Percentiles rank a stretch among this genome's conserved stretches.
Evolutionary conservation across 1,140 invertebrate species (phyloP).

Genomic region (Drosophila simulans): DNA sequence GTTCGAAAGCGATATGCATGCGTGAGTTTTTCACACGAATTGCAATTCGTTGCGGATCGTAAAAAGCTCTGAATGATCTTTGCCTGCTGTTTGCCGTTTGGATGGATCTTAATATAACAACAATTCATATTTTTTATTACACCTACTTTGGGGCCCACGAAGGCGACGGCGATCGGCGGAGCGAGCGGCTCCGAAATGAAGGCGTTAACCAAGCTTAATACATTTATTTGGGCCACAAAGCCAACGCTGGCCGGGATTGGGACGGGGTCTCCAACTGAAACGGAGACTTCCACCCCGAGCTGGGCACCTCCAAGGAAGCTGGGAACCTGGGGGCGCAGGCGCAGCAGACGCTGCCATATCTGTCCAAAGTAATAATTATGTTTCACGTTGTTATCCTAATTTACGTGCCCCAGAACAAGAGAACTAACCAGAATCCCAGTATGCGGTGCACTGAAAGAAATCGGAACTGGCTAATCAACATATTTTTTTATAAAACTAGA

Average conservation of each 20-base stretch:
- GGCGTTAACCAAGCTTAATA: slow-evolving; percentile 83
- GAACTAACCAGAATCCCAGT: slow-evolving; percentile 19
- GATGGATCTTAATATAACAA: slow-evolving; percentile 72
- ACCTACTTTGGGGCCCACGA: slow-evolving; percentile 63
- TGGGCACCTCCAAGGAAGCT: neutral
- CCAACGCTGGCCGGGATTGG: slow-evolving; percentile 19
- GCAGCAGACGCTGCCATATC: slow-evolving; percentile 69
- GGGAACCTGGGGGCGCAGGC: slow-evolving; percentile 4
- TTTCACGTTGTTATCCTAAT: slow-evolving; percentile 83
- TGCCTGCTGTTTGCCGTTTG: slow-evolving; percentile 30
- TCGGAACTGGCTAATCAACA: neutral
- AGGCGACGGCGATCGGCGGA: neutral
- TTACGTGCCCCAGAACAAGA: slow-evolving; percentile 73
- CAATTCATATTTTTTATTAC: slow-evolving; percentile 83
- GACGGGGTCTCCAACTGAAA: neutral
- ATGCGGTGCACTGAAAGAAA: slow-evolving; percentile 10
- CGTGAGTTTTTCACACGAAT: slow-evolving; percentile 36
- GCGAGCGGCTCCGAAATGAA: slow-evolving; percentile 52
- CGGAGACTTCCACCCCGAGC: neutral
- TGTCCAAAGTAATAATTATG: slow-evolving; percentile 83
- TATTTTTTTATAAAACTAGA: neutral
- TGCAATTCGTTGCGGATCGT: slow-evolving; percentile 43
- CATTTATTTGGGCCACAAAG: slow-evolving; percentile 82
- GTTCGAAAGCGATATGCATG: neutral
- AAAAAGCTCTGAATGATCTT: slow-evolving; percentile 75